phyloP scores from a whole-genome alignment of 92 coral and sea anemone genomes.

The Palythoa grandis region DNA sequence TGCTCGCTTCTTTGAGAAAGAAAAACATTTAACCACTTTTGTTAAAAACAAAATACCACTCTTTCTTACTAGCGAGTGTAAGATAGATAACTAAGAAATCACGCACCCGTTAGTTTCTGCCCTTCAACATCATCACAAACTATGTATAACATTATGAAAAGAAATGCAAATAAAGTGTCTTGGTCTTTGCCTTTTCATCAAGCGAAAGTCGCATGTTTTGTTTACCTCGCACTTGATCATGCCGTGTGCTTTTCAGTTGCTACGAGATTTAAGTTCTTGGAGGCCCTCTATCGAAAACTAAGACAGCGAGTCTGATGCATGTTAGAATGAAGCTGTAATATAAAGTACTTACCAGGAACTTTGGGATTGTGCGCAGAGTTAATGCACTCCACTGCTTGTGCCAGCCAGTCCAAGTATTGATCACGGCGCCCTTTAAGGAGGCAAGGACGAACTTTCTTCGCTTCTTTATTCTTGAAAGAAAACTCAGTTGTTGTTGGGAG shows the following conservation, averaged over 20 bases:
- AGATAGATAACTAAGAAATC: neutral
- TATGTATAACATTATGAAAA: neutral
- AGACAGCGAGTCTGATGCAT: constrained; percentile 1
- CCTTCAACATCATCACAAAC: neutral
- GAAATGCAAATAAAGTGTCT: neutral
- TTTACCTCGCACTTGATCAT: neutral
- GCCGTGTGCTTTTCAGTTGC: neutral
- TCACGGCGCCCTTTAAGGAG: neutral
- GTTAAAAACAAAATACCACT: neutral
- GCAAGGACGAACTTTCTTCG: constrained; percentile 3
- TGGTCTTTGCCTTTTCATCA: neutral
- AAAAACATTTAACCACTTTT: neutral
- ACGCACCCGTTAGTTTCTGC: no score
- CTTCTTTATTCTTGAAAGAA: constrained; percentile 7
- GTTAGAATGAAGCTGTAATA: neutral
- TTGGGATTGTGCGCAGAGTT: constrained; percentile 40
- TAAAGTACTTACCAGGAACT: constrained; percentile 37
- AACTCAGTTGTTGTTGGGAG: neutral
- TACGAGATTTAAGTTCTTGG: neutral
- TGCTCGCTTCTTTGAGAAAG: neutral
- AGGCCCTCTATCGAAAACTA: neutral
- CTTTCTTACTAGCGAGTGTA: neutral
- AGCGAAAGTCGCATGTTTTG: neutral
- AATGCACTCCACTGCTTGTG: constrained; percentile 45
- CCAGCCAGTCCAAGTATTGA: constrained; percentile 45